Base-by-base conservation (phyloP, 2,888 invertebrate species). In the Andrena marginata region DNA sequence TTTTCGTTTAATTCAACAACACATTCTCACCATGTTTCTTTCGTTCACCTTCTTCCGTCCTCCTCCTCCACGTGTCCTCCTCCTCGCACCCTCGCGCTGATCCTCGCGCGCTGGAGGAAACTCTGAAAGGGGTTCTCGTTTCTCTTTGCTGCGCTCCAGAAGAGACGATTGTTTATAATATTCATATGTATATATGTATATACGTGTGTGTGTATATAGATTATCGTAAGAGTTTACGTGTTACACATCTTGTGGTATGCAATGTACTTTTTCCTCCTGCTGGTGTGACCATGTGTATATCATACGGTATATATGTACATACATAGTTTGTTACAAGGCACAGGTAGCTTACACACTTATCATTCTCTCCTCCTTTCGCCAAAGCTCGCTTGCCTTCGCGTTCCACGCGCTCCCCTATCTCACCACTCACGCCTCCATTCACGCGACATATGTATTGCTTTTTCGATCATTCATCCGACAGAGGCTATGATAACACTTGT, bases 321-420 rank as follows among this genome's bases (percentile, higher is more conserved):
- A 91, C 89, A 91, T 93, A 93, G 92, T 93, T 93, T 92, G 92
- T 94, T 94, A 93, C 94, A 94, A 94, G 94, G 94, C 94, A 94
- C 94, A 94, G 93, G 93, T 94, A 93, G 93, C 93, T 94, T 93
- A 93, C 93, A 94, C 92, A 92, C 93, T 90, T 92, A 91, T 92
- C 90, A 90, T 88, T 88, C 79, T 83, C 71, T 54, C 60, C 31
- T 13, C 29, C 49, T 23, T 26, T 42, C 33, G 23, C 51, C 23
- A 26, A 63, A 54, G 26, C 51, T 67, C 49, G 51, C 54, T 69
- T 69, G 68, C 62, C 78, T 73, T 62, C 72, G 70, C 79, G 71
- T 79, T 67, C 77, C 84, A 72, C 60, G 42, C 51, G 31, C 23
- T 23, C 13, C 62, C 70, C 56, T 70, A 71, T 65, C 20, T 49